Conservation (phyloP, 2,113 vertebrate genomes). For the Hyla sarda region DNA sequence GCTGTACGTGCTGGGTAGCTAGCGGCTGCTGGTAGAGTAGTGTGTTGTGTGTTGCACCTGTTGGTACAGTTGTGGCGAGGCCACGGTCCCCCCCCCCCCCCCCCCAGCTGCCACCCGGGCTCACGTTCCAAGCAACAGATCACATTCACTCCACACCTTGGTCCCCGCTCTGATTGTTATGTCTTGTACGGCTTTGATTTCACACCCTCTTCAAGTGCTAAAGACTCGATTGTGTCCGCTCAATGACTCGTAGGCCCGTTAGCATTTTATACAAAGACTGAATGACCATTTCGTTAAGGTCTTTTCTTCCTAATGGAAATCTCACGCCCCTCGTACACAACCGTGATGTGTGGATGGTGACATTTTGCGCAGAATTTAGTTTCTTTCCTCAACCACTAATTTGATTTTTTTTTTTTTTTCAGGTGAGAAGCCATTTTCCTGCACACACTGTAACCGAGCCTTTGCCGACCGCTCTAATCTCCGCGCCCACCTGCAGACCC, state of each 20-base stretch:
- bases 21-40: constrained; percentile 4
- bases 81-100: neutral
- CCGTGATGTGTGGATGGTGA: neutral
- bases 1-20: constrained; percentile 41
- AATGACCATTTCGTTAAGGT: constrained; percentile 7
- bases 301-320: neutral
- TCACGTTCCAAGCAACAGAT: constrained; percentile 64
- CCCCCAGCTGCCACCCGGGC: constrained; percentile 68
- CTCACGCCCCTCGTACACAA: neutral
- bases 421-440: constrained; percentile 97
- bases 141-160: constrained; percentile 74
- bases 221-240: constrained; percentile 68
- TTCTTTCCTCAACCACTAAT: neutral
- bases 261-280: constrained; percentile 6
- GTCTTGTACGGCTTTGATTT: constrained; percentile 74
- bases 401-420: constrained; percentile 62
- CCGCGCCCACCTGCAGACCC: constrained; percentile 95
- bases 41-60: constrained; percentile 80
- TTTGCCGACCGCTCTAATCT: constrained; percentile 98
- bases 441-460: constrained; percentile 92
- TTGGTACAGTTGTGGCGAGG: constrained; percentile 59
- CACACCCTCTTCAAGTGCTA: constrained; percentile 73
- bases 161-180: constrained; percentile 71
- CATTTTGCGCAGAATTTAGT: neutral
- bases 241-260: constrained; percentile 53